Conservation (phyloP, 2,113 vertebrate genomes). For the Glareola pratincola region DNA sequence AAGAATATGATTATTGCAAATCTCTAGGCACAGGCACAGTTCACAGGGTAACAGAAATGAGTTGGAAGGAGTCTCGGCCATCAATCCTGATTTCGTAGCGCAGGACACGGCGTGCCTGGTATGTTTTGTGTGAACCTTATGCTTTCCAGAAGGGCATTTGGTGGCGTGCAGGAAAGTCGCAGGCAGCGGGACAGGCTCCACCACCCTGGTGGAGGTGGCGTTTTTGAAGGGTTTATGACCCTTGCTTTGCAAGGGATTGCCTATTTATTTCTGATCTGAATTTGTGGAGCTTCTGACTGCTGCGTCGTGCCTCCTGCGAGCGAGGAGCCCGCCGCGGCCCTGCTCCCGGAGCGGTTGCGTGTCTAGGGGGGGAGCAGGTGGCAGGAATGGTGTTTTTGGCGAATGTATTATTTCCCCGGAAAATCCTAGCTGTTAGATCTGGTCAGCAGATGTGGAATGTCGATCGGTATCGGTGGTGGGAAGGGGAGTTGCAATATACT, state of each 20-base stretch:
- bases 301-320: rapidly evolving
- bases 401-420: background rate
- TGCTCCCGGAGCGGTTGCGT: rapidly evolving
- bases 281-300: background rate
- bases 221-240: background rate
- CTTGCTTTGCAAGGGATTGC: background rate
- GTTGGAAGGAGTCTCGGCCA: background rate
- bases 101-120: rapidly evolving
- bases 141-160: background rate
- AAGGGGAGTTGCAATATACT: background rate
- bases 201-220: background rate
- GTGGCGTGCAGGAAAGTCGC: background rate
- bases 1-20: background rate
- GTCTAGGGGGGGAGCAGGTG: constrained; percentile 32
- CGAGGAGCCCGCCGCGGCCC: background rate
- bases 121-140: background rate
- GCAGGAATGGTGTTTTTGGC: background rate
- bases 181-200: background rate
- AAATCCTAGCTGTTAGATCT: constrained; percentile 21
- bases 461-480: background rate
- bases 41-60: background rate
- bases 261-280: background rate
- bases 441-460: constrained; percentile 46
- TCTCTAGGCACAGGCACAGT: background rate
- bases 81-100: background rate